Evolutionary conservation across 2,888 invertebrate species (phyloP), one percentile per base, ranked within the genome.

Genomic region (Hirtodrosophila histrioides): DNA sequence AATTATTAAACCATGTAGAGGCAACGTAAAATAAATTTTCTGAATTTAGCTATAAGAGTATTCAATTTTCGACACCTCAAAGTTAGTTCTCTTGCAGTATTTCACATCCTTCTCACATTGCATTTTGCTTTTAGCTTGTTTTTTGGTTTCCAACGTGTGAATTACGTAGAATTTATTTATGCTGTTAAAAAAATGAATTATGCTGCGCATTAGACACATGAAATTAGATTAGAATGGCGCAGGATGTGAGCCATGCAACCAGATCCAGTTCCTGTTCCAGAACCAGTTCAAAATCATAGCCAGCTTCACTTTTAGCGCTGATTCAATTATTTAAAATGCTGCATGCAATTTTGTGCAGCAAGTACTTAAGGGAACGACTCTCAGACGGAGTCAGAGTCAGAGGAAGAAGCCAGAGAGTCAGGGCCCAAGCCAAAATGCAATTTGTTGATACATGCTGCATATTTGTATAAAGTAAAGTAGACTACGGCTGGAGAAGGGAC

Each of bases 301-400:
- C 39, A 12, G 45, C 66, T 61, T 61, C 68, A 68, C 46, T 55
- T 68, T 73, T 48, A 63, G 64, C 51, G 40, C 55, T 27, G 63
- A 75, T 72, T 85, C 69, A 85, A 82, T 82, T 85, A 82, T 85
- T 82, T 85, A 85, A 70, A 72, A 66, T 67, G 77, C 58, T 65
- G 71, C 75, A 71, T 76, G 64, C 71, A 73, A 76, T 63, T 60
- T 71, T 56, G 58, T 67, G 60, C 45, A 44, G 37, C 40, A 48
- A 65, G 50, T 51, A 55, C 69, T 67, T 69, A 58, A 53, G 68
- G 64, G 51, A 68, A 49, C 51, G n/a, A 44, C 11, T 3, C 9
- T 17, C 29, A 10, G 10, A 10, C 27, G 0, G 37, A 39, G 40
- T 17, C 31, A 7, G 17, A 3, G 3, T 7, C 31, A 31, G 9